Conservation (phyloP, 64 coral and sea anemone species). For the Pachyseris speciosa region DNA sequence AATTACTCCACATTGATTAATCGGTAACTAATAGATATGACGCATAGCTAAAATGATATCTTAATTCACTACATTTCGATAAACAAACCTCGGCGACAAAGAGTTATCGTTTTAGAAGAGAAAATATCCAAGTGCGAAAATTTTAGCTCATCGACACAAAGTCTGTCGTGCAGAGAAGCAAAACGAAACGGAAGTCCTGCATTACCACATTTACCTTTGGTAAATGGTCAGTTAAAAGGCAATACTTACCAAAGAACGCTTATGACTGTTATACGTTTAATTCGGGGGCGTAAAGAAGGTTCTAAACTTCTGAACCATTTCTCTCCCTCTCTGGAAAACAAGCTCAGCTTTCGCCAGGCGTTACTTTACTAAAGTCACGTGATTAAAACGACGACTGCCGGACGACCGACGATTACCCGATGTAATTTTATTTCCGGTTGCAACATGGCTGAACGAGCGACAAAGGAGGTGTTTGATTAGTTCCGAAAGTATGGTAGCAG, state of each 20-base stretch:
- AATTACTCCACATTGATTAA: no score
- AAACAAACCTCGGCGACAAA: no score
- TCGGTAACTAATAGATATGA: no score
- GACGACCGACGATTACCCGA: no score
- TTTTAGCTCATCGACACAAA: no score
- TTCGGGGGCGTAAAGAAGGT: conserved; percentile 69
- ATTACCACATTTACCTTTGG: no score
- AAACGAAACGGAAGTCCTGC: no score
- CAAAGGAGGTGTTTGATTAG: conserved; percentile 77
- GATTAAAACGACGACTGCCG: neutral
- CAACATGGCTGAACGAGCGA: neutral
- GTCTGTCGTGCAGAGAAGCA: no score
- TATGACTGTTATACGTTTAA: conserved; percentile 71
- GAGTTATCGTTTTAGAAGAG: no score
- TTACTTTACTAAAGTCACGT: neutral
- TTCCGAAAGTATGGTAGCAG: conserved; percentile 80
- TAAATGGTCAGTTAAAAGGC: neutral
- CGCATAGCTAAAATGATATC: no score
- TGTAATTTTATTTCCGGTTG: neutral
- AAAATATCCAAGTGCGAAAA: no score
- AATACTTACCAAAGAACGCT: conserved; percentile 83
- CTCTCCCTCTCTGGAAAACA: neutral
- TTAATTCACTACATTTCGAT: no score
- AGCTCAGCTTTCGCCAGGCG: conserved; percentile 8
- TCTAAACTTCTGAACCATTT: conserved; percentile 75